Evolutionary conservation across 2,888 invertebrate genomes (phyloP), one percentile per base, ranked within the genome.

Genomic region (Nomada lathburiana): DNA sequence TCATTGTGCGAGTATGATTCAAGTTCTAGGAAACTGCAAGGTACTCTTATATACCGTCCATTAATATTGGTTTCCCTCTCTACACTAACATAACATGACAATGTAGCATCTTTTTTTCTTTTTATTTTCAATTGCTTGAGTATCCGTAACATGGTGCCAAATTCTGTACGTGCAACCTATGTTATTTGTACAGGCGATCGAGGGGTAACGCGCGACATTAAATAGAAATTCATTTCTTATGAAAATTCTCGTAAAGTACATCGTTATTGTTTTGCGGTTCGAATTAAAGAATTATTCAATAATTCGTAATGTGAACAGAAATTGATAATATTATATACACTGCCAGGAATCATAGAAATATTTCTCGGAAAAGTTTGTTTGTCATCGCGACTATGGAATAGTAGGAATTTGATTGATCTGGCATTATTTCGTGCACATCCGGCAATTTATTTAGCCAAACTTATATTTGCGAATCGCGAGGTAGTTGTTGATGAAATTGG

Each of bases 41-140:
- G 71, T 81, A 76, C 70, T 75, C 67, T 74, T 57, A 57, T 65
- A 83, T 71, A 85, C 82, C 85, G 85, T 85, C 85, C 85, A 84
- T 20, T 80, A 64, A 70, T 55, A 81, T 76, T 77, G 64, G 63
- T 72, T 71, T 55, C 20, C 68, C 62, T 63, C 62, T 70, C 80
- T 70, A 42, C n/a, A 69, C 29, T 59, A 55, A 44, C 71, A 57
- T 60, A 65, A 47, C 36, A 63, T 53, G 64, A 76, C 68, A 53
- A 73, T 52, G 29, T 16, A 63, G n/a, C 53, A 75, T 18, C 26
- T 55, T 44, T n/a, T 16, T 57, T 29, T 5, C 5, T 53, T 47
- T 62, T 62, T 26, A 1, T 26, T 80, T 68, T 55, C 60, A 26
- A 60, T 78, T 62, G 18, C 55, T 69, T 59, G 59, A 82, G 62